Conservation (phyloP, 2,797 vertebrate genomes). For the Cryptoblepharus egeriae region DNA sequence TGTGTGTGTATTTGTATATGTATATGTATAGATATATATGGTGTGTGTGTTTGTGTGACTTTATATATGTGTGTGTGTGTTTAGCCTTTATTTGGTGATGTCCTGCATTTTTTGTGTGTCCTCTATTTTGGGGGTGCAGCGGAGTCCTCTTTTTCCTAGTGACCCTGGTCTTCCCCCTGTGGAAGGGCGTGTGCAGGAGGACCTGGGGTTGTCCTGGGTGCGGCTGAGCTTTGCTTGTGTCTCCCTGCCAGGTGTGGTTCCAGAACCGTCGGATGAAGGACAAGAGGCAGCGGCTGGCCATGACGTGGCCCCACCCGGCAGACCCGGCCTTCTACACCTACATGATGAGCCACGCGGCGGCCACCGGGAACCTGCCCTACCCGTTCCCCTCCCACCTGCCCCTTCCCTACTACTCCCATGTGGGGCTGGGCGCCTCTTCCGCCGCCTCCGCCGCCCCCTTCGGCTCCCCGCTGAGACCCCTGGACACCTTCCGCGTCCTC, state of each 20-base stretch:
- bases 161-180: too few species aligned
- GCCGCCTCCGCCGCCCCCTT: constrained; percentile 82
- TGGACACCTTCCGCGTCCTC: constrained; percentile 95
- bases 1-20: too few species aligned
- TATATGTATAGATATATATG: too few species aligned
- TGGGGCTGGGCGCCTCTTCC: constrained; percentile 85
- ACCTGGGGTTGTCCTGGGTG: too few species aligned
- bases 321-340: constrained; percentile 99
- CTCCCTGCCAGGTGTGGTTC: constrained; percentile 91
- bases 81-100: too few species aligned
- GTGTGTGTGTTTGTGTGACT: too few species aligned
- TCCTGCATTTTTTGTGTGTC: too few species aligned
- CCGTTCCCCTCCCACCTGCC: constrained; percentile 96
- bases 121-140: too few species aligned
- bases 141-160: too few species aligned
- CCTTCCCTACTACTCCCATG: constrained; percentile 94
- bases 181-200: too few species aligned
- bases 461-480: constrained; percentile 89
- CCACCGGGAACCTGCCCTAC: constrained; percentile 94
- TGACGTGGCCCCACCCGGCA: constrained; percentile 98
- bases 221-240: too few species aligned
- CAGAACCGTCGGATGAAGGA: constrained; percentile 99
- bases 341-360: constrained; percentile 99
- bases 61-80: too few species aligned
- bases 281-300: constrained; percentile 94